A percentile compares a stretch with the other conserved stretches of the same genome.
Conservation (phyloP, 2,797 vertebrate species). For the Tachyglossus aculeatus region DNA sequence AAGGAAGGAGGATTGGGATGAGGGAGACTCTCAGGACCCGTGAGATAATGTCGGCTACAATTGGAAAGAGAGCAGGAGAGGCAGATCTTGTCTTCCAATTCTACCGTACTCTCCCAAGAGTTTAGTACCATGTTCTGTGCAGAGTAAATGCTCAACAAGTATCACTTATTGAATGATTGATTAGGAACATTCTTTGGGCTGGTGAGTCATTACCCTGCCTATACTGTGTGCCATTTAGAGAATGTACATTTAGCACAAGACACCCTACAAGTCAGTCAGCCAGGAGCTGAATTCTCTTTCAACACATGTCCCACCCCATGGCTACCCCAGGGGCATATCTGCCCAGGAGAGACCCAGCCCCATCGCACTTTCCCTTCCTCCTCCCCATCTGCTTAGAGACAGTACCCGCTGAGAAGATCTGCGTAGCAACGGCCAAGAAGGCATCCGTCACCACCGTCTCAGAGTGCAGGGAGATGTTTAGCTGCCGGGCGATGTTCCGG, state of each 20-base stretch:
- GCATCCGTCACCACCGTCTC: conserved; percentile 91
- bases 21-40: not conserved
- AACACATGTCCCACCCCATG: not conserved
- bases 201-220: conserved; percentile 19
- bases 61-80: conserved; percentile 20
- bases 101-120: conserved; percentile 6
- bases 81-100: no score
- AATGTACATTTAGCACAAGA: not conserved
- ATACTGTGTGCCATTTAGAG: not conserved
- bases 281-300: conserved; percentile 9
- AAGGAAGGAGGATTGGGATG: no score
- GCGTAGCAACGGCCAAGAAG: conserved; percentile 90
- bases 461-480: conserved; percentile 91
- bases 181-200: not conserved
- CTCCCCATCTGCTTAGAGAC: not conserved
- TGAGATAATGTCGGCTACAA: not conserved
- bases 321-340: conserved; percentile 1
- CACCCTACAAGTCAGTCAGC: conserved; percentile 28
- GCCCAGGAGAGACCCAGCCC: not conserved
- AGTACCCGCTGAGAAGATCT: conserved; percentile 96
- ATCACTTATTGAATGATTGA: conserved; percentile 28
- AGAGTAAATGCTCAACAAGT: not conserved
- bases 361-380: not conserved
- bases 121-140: conserved; percentile 24
- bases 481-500: conserved; percentile 89